Percentiles rank a stretch among this genome's conserved stretches.
phyloP scores from a whole-genome alignment of 1,140 invertebrate species.

The Venustaconcha ellipsiformis region DNA sequence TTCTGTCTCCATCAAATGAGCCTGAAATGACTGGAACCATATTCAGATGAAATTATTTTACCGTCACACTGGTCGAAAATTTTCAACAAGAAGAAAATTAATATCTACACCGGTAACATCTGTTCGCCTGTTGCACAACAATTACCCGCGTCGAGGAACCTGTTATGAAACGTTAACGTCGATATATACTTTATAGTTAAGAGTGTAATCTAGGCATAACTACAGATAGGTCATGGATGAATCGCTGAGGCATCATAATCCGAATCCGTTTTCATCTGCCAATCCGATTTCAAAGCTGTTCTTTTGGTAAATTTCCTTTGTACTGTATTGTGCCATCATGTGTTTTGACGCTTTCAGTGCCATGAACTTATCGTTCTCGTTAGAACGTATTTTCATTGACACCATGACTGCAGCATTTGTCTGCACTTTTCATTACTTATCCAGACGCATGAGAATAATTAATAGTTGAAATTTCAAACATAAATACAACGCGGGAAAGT shows the following conservation, averaged over 20 bases:
- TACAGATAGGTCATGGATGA: constrained; percentile 51
- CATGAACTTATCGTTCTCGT: constrained; percentile 2
- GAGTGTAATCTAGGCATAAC: background rate
- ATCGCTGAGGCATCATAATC: constrained; percentile 56
- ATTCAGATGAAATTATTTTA: no score
- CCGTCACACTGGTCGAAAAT: no score
- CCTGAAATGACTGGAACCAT: no score
- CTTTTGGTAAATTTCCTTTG: constrained; percentile 54
- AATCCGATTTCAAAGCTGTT: constrained; percentile 56
- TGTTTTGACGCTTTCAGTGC: background rate
- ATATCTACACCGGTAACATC: no score
- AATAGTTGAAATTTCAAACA: background rate
- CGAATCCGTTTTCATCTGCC: constrained; percentile 50
- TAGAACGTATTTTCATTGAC: background rate
- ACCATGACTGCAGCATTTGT: background rate
- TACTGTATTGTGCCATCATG: constrained; percentile 2
- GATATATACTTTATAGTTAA: no score
- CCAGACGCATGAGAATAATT: background rate
- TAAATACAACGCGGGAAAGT: no score
- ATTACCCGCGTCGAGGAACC: no score
- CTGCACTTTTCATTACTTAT: constrained; percentile 1
- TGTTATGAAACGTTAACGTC: no score
- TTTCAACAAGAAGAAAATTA: no score
- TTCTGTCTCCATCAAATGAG: no score
- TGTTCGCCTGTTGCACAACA: no score